Evolutionary conservation across 2,888 invertebrate genomes (phyloP), one percentile per base, ranked within the genome.

Genomic region (Watsonalla cultraria): DNA sequence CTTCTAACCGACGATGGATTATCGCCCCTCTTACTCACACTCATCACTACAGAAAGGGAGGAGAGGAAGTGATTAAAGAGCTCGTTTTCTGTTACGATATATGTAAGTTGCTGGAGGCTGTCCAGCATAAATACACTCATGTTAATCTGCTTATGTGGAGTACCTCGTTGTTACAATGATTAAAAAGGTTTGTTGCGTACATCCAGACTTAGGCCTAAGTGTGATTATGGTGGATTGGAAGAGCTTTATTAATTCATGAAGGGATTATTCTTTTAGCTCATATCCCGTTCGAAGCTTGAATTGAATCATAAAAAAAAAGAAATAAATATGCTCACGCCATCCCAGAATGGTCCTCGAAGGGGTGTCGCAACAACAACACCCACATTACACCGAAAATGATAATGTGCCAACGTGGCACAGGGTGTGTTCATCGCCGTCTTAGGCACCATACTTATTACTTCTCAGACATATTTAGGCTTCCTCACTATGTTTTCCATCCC

Each of bases 221-320:
- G 68, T 65, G 70, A 72, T 74, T 66, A 68, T 55, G 64, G 64
- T 68, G 73, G 76, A 73, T 76, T 70, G 64, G 70, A 75, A 70
- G 68, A 74, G 72, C 65, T 67, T 70, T 74, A 76, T 70, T 74
- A 76, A 74, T 74, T 75, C 68, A 76, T 72, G 68, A 70, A 62
- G 61, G 62, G 60, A 62, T 56, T 54, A 56, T 55, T 60, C 24
- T 24, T 24, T 24, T 24, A 24, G 4, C 24, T 24, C 24, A 24
- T 2, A 24, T 4, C 24, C 24, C 1, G 24, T 2, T 24, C n/a
- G 24, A 4, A 24, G 24, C 24, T 24, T 2, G 24, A 24, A 24
- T 24, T 24, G n/a, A n/a, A n/a, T 24, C 24, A 24, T 24, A 24
- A 24, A 2, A 24, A 24, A 24, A 24, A 24, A n/a, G n/a, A n/a